These are phyloP conservation scores for Epizoanthus fatuus DNA, from an alignment of 92 coral and sea anemone genomes.

Conservation along the genomic window DNA sequence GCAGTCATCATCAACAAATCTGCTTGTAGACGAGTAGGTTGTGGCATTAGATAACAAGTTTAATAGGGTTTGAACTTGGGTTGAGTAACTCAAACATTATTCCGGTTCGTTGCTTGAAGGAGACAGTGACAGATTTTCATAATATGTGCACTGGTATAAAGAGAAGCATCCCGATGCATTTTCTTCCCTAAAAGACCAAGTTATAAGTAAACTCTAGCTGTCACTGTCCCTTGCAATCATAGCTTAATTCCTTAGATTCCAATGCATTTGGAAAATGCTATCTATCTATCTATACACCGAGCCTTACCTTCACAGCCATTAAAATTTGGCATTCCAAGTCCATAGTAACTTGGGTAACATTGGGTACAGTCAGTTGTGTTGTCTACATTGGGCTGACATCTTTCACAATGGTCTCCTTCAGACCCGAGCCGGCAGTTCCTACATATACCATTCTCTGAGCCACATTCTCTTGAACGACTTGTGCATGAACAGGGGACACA, in stretches of 20 bases:
- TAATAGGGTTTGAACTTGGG: too few relatives aligned
- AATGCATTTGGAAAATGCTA: neutral
- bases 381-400: conserved; percentile 86
- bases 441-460: conserved; percentile 87
- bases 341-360: conserved; percentile 83
- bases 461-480: conserved; percentile 82
- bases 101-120: too few relatives aligned
- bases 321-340: conserved; percentile 65
- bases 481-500: conserved; percentile 87
- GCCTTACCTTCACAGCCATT: conserved; percentile 85
- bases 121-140: too few relatives aligned
- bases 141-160: neutral
- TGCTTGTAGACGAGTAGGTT: too few relatives aligned
- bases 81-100: too few relatives aligned
- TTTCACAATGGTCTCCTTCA: conserved; percentile 81
- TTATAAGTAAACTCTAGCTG: neutral
- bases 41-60: too few relatives aligned
- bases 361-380: conserved; percentile 83
- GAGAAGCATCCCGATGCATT: neutral
- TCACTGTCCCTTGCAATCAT: neutral
- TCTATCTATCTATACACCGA: too few relatives aligned
- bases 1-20: too few relatives aligned
- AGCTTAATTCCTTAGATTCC: neutral
- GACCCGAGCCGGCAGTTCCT: conserved; percentile 91
- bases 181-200: too few relatives aligned